Percentiles rank a stretch among this genome's conserved stretches.
Evolutionary conservation across 2,113 vertebrate genomes (phyloP).

Genomic region (Corythoichthys intestinalis): DNA sequence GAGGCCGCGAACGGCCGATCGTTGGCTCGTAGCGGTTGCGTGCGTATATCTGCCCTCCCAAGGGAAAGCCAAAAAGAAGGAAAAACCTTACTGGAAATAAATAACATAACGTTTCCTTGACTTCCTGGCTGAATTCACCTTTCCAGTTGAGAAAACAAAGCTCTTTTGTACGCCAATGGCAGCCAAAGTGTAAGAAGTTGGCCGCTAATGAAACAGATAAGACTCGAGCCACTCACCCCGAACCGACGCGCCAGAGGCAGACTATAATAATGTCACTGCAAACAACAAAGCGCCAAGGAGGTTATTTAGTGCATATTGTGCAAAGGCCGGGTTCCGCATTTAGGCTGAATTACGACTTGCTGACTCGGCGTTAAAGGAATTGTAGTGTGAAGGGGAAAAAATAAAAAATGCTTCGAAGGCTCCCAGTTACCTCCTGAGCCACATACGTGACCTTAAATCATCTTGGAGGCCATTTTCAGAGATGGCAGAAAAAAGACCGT

Average conservation of each 20-base stretch:
- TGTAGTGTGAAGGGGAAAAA: background rate
- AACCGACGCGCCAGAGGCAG: background rate
- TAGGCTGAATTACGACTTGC: conserved; percentile 1
- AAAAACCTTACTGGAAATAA: background rate
- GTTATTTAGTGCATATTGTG: background rate
- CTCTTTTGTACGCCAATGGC: background rate
- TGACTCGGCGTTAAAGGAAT: background rate
- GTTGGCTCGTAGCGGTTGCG: background rate
- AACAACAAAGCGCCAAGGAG: conserved; percentile 1
- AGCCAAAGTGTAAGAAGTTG: conserved; percentile 1
- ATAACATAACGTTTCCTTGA: background rate
- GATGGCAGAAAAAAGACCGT: no score
- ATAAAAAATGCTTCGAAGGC: background rate
- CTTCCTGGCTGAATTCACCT: background rate
- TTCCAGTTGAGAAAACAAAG: background rate
- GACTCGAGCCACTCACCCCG: background rate
- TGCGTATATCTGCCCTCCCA: background rate
- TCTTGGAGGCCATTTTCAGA: background rate
- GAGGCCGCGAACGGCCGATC: background rate
- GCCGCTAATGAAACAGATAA: conserved; percentile 1
- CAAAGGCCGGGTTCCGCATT: background rate
- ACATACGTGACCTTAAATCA: background rate
- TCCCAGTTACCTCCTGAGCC: background rate
- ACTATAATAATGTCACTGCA: conserved; percentile 1
- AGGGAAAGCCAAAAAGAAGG: background rate